Evolutionary conservation across 2,888 invertebrate genomes (phyloP).

Genomic region (Empis stercorea): DNA sequence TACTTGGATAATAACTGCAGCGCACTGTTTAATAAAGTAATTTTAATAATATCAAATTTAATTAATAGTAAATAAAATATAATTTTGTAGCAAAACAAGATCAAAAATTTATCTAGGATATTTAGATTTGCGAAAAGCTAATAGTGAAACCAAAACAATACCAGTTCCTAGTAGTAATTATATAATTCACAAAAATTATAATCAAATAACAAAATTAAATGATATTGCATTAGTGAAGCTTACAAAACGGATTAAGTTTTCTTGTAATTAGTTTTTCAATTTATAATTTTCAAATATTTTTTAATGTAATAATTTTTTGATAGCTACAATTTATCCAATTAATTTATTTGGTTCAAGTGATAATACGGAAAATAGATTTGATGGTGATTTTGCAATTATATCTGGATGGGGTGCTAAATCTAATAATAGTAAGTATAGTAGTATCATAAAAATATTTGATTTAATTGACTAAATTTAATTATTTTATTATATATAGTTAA

Average conservation of each 20-base stretch:
- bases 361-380: neutral
- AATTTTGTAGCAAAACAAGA: neutral
- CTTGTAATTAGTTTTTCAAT: neutral
- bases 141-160: neutral
- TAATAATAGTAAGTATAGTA: neutral
- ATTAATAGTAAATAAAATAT: neutral
- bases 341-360: neutral
- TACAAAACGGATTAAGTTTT: neutral
- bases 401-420: neutral
- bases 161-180: neutral
- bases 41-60: neutral
- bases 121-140: neutral
- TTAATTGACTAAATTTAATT: neutral
- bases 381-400: neutral
- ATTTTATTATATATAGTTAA: constrained; percentile 3
- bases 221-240: neutral
- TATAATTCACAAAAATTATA: neutral
- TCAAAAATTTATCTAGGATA: neutral
- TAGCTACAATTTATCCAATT: neutral
- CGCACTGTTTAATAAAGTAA: neutral
- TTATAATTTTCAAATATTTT: neutral
- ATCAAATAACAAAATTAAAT: neutral
- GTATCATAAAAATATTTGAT: neutral
- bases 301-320: no score
- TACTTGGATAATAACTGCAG: neutral